phyloP scores from a whole-genome alignment of 2,113 vertebrate genomes.

The Globicephala melas region DNA sequence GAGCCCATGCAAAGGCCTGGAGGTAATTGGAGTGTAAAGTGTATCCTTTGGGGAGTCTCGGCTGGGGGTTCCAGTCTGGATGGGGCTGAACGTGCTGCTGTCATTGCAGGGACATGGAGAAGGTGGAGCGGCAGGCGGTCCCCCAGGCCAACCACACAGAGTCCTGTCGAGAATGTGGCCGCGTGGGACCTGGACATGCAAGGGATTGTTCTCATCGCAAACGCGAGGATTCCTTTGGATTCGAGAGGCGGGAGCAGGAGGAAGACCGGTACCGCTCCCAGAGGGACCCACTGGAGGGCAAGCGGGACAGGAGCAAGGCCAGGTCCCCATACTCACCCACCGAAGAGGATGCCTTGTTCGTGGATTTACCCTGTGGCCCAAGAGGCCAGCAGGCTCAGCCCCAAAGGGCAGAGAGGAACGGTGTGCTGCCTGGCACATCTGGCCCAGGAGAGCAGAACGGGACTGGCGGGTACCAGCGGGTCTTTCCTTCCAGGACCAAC shows the following conservation, averaged over 20 bases:
- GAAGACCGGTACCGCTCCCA: slow-evolving; percentile 81
- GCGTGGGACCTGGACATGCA: slow-evolving; percentile 78
- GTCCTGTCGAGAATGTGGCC: slow-evolving; percentile 81
- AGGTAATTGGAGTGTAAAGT: too few species aligned
- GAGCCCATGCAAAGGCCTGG: background rate
- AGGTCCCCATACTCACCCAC: slow-evolving; percentile 75
- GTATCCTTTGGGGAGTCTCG: background rate
- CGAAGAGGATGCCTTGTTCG: slow-evolving; percentile 85
- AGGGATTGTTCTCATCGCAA: slow-evolving; percentile 80
- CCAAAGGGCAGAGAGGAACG: slow-evolving; percentile 86
- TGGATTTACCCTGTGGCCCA: slow-evolving; percentile 80
- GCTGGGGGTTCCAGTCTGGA: background rate
- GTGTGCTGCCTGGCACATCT: slow-evolving; percentile 80
- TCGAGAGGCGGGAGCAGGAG: slow-evolving; percentile 81
- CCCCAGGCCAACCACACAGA: slow-evolving; percentile 90
- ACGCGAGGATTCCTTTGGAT: slow-evolving; percentile 80
- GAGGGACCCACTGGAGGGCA: slow-evolving; percentile 86
- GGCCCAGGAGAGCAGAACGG: slow-evolving; percentile 90
- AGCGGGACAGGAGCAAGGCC: slow-evolving; percentile 83
- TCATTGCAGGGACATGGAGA: slow-evolving; percentile 87
- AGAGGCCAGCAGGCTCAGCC: slow-evolving; percentile 81
- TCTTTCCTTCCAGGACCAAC: slow-evolving; percentile 82
- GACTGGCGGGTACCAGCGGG: slow-evolving; percentile 86
- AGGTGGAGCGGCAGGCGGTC: slow-evolving; percentile 86
- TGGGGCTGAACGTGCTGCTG: slow-evolving; percentile 7